These are phyloP conservation scores for Ctenochaetus hawaiiensis DNA, from an alignment of 2,797 vertebrate species.

Conservation along the genomic window DNA sequence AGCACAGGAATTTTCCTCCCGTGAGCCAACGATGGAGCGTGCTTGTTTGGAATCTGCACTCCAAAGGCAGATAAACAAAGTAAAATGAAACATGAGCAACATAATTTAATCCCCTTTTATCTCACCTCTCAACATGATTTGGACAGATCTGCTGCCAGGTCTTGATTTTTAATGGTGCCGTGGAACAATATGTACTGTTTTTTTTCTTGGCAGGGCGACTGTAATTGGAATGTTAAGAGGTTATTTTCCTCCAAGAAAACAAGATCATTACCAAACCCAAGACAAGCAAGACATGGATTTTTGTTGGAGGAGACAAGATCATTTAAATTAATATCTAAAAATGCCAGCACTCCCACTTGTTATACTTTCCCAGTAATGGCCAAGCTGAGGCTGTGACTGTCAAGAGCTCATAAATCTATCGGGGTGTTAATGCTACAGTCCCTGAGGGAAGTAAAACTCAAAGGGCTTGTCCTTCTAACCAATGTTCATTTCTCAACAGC, in stretches of 20 bases:
- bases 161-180: slow-evolving; percentile 49
- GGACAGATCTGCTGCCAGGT: slow-evolving; percentile 62
- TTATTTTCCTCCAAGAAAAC: slow-evolving; percentile 39
- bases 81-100: slow-evolving; percentile 63
- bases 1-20: slow-evolving; percentile 46
- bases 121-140: slow-evolving; percentile 42
- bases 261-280: slow-evolving; percentile 56
- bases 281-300: slow-evolving; percentile 50
- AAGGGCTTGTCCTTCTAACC: slow-evolving; percentile 63
- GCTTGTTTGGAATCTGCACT: slow-evolving; percentile 36
- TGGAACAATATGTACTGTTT: slow-evolving; percentile 52
- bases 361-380: slow-evolving; percentile 66
- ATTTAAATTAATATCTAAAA: slow-evolving; percentile 38
- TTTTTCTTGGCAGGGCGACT: slow-evolving; percentile 54
- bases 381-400: slow-evolving; percentile 63
- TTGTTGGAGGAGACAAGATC: slow-evolving; percentile 41
- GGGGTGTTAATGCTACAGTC: slow-evolving; percentile 69
- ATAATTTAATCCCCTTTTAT: slow-evolving; percentile 51
- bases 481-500: slow-evolving; percentile 74
- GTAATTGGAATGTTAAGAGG: slow-evolving; percentile 56
- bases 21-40: slow-evolving; percentile 35
- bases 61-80: slow-evolving; percentile 55
- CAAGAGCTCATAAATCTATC: slow-evolving; percentile 78
- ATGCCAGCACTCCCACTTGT: slow-evolving; percentile 50
- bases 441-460: slow-evolving; percentile 71